Percentiles rank a stretch among this genome's conserved stretches.
These are phyloP conservation scores for Manis javanica DNA, from an alignment of 2,797 vertebrate genomes.

Conservation along the genomic window DNA sequence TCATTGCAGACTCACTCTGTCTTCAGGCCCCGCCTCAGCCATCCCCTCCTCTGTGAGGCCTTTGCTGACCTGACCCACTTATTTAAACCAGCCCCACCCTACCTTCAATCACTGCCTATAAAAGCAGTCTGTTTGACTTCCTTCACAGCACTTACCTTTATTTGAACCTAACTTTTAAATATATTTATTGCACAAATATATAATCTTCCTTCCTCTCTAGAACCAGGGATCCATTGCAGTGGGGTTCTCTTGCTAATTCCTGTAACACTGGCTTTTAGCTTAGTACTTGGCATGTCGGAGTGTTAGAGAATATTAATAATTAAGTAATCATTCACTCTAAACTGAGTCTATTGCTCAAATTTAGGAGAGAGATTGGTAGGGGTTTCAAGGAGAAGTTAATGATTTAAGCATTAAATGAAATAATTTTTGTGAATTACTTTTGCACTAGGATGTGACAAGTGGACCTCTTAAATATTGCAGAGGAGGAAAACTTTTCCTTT, in stretches of 20 bases:
- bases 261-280: not conserved
- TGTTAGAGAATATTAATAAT: conserved; percentile 27
- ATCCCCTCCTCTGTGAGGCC: not conserved
- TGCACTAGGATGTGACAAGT: not conserved
- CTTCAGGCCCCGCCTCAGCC: not conserved
- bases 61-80: not conserved
- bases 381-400: not conserved
- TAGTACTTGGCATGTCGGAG: not conserved
- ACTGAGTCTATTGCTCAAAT: not conserved
- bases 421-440: not conserved
- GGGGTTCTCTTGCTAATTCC: not conserved
- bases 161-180: not conserved
- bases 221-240: not conserved
- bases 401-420: conserved; percentile 11
- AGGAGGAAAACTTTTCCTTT: not conserved
- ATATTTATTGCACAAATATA: not conserved
- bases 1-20: not conserved
- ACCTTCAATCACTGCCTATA: not conserved
- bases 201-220: not conserved
- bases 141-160: not conserved
- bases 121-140: not conserved
- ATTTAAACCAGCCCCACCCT: not conserved
- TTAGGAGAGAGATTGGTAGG: not conserved
- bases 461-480: not conserved
- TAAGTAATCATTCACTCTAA: not conserved